Base-by-base conservation (phyloP, 2,888 invertebrate genomes). In the Cephalotes varians region DNA sequence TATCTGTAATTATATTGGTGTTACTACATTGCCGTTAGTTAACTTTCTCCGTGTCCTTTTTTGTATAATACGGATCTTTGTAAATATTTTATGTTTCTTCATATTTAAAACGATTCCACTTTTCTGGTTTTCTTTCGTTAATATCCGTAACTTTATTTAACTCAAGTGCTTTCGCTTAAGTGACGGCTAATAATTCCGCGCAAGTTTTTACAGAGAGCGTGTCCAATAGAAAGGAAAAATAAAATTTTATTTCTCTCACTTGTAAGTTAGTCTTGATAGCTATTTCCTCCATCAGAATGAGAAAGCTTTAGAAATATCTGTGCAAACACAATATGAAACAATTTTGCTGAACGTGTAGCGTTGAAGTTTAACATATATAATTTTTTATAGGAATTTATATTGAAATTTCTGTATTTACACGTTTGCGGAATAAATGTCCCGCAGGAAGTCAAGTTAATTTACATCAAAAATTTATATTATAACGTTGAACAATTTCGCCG, bases 181-280 rank as follows among this genome's bases (percentile, higher is more conserved):
- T 79, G 44, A 79, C 44, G n/a, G 31, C 44, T 79, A 58, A 34
- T 79, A 67, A 69, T 69, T 79, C 12, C 67, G 44, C 34, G 56
- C 44, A 56, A 49, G 37, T 79, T 79, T n/a, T 69, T 34, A 44
- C 31, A 37, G 28, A 65, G 7, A 40, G 10, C 40, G 7, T 67
- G 34, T 79, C 12, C 34, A 25, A 79, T 58, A 79, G 56, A 69
- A 34, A 44, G 18, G 7, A 18, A 69, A 77, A 77, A 77, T 77
- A 58, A 67, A 77, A 77, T 47, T 44, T 31, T 40, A 54, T 34
- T 58, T 12, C 34, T 77, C 25, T 67, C 34, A 44, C 34, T 77
- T 77, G 40, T 77, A 67, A 77, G n/a, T n/a, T n/a, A 40, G 18
- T 54, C 34, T 54, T 56, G 56, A 77, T 67, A 56, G 56, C 10